Percentiles rank a stretch among this genome's conserved stretches.
phyloP scores from a whole-genome alignment of 2,888 invertebrate species.

The Antheraea yamamai region DNA sequence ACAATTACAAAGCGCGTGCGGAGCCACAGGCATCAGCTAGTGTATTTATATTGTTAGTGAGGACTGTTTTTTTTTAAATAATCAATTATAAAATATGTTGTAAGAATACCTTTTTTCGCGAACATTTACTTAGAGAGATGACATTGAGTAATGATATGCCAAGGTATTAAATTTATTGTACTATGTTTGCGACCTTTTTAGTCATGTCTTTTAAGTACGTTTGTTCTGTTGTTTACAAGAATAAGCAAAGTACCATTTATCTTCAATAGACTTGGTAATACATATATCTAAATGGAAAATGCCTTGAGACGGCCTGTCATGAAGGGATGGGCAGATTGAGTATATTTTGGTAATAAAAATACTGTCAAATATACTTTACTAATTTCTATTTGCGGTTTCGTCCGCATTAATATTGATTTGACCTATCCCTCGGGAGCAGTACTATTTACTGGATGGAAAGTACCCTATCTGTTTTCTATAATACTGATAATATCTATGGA shows the following conservation, averaged over 20 bases:
- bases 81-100: not conserved
- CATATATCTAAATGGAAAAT: not conserved
- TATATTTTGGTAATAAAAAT: not conserved
- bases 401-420: too few species aligned
- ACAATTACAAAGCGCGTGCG: too few species aligned
- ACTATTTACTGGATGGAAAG: not conserved
- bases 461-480: too few species aligned
- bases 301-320: not conserved
- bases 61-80: not conserved
- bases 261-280: not conserved
- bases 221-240: not conserved
- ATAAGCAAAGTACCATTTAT: not conserved
- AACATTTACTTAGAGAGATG: not conserved
- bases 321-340: not conserved
- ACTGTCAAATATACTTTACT: not conserved
- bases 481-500: too few species aligned
- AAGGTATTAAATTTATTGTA: not conserved
- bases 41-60: not conserved
- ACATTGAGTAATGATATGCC: conserved; percentile 37
- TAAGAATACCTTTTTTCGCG: not conserved
- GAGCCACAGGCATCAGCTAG: not conserved
- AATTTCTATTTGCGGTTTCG: too few species aligned
- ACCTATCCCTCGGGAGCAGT: too few species aligned
- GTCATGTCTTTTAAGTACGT: not conserved
- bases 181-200: not conserved